Base-by-base conservation (phyloP, 1,140 invertebrate species). In the Pseudoatta argentina region DNA sequence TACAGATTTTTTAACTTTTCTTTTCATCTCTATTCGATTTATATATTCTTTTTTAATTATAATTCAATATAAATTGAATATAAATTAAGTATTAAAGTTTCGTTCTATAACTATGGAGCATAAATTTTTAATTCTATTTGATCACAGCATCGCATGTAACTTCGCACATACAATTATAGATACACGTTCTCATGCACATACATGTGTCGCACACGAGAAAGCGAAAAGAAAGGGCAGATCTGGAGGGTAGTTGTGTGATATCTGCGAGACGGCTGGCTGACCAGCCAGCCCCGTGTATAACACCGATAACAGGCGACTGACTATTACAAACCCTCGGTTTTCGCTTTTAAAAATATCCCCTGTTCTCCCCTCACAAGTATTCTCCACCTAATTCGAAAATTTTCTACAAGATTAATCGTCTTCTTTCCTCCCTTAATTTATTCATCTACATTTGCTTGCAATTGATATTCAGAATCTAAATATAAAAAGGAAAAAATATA, bases 261-360 rank as follows among this genome's bases (percentile, higher is more conserved):
- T 91, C 90, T 87, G 82, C 77, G 81, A 88, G 85, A 82, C 87
- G 72, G 71, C 87, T 71, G 87, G 73, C 61, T 82, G 87, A 88
- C 87, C 78, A 67, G 66, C 57, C 85, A 75, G 30, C 87, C 57
- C 82, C 67, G 57, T 44, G 86, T 92, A 92, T 92, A 92, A 92
- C 89, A 91, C 78, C 88, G 89, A 92, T 92, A 92, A 92, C 89
- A 64, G 78, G 55, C 88, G 81, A 85, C 72, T 59, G 88, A 87
- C 83, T 88, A 91, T 89, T 82, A 91, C 88, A 92, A 92, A 92
- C 87, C 87, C 87, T 89, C 86, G 87, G 72, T 89, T 92, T 91
- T 92, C 88, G 83, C 81, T 91, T 86, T 76, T 44, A 18, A 61
- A 91, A 91, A 77, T 86, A 78, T 63, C 59, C 64, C 76, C 44